A percentile compares a stretch with the other conserved stretches of the same genome.
Evolutionary conservation across 2,797 vertebrate species (phyloP).

Genomic region (Thripadectes ignobilis): DNA sequence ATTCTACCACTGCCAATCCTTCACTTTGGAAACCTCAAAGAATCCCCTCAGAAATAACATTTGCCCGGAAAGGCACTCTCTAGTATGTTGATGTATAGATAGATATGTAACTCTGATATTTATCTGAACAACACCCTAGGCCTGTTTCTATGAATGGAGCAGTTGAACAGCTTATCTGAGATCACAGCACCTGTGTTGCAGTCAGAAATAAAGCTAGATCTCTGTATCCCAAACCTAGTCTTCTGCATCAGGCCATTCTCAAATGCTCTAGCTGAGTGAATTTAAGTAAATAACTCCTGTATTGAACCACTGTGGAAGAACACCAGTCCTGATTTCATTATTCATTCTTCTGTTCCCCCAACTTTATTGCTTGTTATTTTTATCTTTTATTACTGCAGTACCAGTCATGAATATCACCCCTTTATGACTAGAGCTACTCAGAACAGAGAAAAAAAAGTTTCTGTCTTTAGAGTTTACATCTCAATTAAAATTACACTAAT

Average conservation of each 20-base stretch:
- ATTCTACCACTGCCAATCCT: not conserved
- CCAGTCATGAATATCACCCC: not conserved
- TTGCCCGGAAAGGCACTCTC: not conserved
- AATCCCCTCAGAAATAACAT: not conserved
- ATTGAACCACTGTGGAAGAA: not conserved
- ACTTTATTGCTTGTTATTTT: not conserved
- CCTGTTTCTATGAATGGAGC: not conserved
- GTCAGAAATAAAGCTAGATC: not conserved
- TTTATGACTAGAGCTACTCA: not conserved
- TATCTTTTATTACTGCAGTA: not conserved
- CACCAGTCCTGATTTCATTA: not conserved
- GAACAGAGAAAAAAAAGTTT: not conserved
- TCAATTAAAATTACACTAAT: not conserved
- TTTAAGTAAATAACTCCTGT: not conserved
- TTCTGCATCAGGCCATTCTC: not conserved
- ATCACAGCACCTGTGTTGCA: not conserved
- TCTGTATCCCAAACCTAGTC: not conserved
- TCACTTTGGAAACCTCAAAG: not conserved
- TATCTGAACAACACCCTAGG: not conserved
- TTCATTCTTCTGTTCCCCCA: not conserved
- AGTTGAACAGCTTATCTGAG: not conserved
- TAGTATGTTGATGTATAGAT: not conserved
- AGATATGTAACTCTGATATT: not conserved
- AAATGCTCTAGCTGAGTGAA: not conserved
- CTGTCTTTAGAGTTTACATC: not conserved